Evolutionary conservation across 2,113 vertebrate genomes (phyloP).

Genomic region (Rhabdornis inornatus): DNA sequence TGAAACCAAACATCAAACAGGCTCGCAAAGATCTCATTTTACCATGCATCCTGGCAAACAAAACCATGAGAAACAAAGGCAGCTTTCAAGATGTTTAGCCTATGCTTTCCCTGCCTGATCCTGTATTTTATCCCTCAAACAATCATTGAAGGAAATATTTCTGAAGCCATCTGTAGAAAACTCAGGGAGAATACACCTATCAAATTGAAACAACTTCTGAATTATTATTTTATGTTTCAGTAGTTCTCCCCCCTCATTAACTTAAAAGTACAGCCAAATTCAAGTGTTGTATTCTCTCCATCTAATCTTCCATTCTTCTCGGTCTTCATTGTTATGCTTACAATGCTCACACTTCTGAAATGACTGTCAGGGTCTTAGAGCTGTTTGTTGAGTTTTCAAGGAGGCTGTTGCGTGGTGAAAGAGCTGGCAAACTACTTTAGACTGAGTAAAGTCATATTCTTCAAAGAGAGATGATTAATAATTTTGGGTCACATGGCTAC

Average conservation of each 20-base stretch:
- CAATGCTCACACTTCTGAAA: not conserved
- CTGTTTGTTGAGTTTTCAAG: not conserved
- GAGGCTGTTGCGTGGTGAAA: not conserved
- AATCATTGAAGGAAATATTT: not conserved
- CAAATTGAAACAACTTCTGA: not conserved
- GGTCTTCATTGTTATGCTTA: not conserved
- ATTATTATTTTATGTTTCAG: not conserved
- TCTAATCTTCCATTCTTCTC: not conserved
- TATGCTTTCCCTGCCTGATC: not conserved
- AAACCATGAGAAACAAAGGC: not conserved
- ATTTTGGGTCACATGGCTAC: not conserved
- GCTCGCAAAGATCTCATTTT: not conserved
- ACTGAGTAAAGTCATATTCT: not conserved
- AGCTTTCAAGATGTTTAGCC: not conserved
- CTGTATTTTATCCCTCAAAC: not conserved
- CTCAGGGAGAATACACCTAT: fast-evolving
- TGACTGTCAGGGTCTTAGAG: not conserved
- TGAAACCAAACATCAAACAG: not conserved
- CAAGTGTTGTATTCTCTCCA: not conserved
- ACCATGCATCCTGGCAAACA: not conserved
- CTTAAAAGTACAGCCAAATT: not conserved
- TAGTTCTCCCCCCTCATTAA: not conserved
- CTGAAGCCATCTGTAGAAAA: not conserved
- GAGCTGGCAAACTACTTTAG: not conserved
- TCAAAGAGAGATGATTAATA: not conserved